These are phyloP conservation scores for Hecatera dysodea DNA, from an alignment of 2,888 invertebrate species.

Conservation along the genomic window DNA sequence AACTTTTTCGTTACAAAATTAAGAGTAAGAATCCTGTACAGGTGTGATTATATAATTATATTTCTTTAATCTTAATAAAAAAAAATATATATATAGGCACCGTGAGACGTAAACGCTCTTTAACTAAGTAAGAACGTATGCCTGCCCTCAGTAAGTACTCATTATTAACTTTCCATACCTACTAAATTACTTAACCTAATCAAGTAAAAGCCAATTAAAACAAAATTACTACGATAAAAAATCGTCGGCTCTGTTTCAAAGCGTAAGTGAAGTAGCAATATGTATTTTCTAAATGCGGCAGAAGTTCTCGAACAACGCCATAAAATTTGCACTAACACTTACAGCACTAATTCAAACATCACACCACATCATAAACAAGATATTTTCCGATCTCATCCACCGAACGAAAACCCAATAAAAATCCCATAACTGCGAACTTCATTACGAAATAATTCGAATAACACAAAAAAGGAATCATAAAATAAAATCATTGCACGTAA, in stretches of 20 bases:
- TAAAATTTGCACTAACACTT: neutral
- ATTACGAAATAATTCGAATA: conserved; percentile 34
- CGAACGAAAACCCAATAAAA: conserved; percentile 45
- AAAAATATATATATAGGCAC: too few species aligned
- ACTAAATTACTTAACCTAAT: too few species aligned
- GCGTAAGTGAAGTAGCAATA: neutral
- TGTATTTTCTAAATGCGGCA: neutral
- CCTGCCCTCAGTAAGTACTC: too few species aligned
- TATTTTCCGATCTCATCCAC: conserved; percentile 11
- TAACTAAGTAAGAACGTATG: too few species aligned
- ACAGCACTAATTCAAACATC: neutral
- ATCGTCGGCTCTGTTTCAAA: neutral
- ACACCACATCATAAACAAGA: neutral
- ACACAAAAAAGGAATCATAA: conserved; percentile 8
- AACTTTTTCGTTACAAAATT: too few species aligned
- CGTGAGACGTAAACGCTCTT: too few species aligned
- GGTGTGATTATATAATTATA: too few species aligned
- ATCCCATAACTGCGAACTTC: conserved; percentile 36
- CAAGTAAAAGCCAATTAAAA: too few species aligned
- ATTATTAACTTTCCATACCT: too few species aligned
- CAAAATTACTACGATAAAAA: too few species aligned
- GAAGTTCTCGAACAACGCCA: neutral
- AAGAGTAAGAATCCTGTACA: too few species aligned
- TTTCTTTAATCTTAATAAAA: too few species aligned
- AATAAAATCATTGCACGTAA: conserved; percentile 30